phyloP scores from a whole-genome alignment of 2,113 vertebrate species.

The Mormyrus iriodes region DNA sequence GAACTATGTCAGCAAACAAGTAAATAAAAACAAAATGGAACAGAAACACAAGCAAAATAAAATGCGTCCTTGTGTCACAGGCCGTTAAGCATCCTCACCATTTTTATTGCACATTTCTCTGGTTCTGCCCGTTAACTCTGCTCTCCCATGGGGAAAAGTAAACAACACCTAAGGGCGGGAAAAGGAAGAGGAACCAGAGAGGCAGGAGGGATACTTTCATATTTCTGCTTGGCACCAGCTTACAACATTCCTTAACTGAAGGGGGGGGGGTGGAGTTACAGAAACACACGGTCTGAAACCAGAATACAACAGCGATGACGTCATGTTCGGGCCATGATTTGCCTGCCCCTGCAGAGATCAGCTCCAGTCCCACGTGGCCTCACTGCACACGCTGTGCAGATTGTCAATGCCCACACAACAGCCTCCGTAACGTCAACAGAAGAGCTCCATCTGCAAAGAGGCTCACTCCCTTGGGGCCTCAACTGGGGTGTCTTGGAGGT shows the following conservation, averaged over 20 bases:
- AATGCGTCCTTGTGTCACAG: slow-evolving; percentile 37
- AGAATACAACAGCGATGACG: neutral
- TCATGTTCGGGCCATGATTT: neutral
- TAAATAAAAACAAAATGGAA: slow-evolving; percentile 9
- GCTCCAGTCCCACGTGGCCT: neutral
- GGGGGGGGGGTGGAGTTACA: neutral
- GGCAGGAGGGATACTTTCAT: neutral
- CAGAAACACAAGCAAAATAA: neutral
- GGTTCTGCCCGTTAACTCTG: slow-evolving; percentile 8
- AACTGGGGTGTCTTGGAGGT: neutral
- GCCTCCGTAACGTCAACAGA: neutral
- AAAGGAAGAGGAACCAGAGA: neutral
- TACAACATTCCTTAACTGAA: neutral
- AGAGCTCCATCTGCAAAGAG: neutral
- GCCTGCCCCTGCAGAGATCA: neutral
- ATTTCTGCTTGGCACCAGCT: neutral
- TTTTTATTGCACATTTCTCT: slow-evolving; percentile 51
- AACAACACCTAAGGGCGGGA: neutral
- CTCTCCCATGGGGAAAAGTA: neutral
- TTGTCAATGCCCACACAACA: neutral
- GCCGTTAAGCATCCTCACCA: slow-evolving; percentile 32
- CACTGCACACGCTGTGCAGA: neutral
- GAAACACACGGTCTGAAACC: neutral
- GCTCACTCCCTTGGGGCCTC: neutral
- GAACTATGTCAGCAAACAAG: slow-evolving; percentile 15